Base-by-base conservation (phyloP, 2,113 vertebrate species). In the Formicarius rufipectus region DNA sequence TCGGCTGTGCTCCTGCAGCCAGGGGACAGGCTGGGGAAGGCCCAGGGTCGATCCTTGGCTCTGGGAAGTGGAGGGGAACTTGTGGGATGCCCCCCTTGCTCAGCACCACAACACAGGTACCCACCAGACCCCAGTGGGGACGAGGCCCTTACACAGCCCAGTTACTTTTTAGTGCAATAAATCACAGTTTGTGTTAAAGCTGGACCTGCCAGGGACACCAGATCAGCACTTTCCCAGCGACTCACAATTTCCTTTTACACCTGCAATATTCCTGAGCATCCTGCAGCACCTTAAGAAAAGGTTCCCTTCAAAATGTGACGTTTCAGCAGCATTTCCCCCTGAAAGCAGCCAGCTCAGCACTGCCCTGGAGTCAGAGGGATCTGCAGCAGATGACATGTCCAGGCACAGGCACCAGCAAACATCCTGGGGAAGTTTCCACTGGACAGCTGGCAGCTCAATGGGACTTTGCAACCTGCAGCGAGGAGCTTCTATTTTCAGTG, bases 261-360 rank as follows among this genome's bases (percentile, higher is more conserved):
- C 88, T 90, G 82, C 88, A 64, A 50, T 31, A 15, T 20, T 74
- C 75, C 92, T 3, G 14, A 71, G 66, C 73, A 12, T 14, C 91
- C 79, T 58, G 63, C 78, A 73, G 89, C 50, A 67, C 4, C 56
- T 68, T 25, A 28, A 72, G 77, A 71, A 77, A 87, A 85, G n/a
- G 19, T 39, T 89, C 56, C 62, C 71, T 75, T 23, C 24, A 84
- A 68, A 86, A 76, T 4, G 37, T 69, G 75, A n/a, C 0, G 11
- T 60, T 80, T 83, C 96, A 94, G 94, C 92, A 94, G 78, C 74
- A 49, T 87, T 82, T 81, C n/a, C 9, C 11, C 39, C 95, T 6
- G 71, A 33, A 47, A 91, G 75, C 14, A 81, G 92, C 90, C 95
- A 89, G 93, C 84, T 94, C 96, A 93, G 95, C 94, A 84, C 25